Evolutionary conservation across 2,888 invertebrate species (phyloP).

Genomic region (Plagodis dolabraria): DNA sequence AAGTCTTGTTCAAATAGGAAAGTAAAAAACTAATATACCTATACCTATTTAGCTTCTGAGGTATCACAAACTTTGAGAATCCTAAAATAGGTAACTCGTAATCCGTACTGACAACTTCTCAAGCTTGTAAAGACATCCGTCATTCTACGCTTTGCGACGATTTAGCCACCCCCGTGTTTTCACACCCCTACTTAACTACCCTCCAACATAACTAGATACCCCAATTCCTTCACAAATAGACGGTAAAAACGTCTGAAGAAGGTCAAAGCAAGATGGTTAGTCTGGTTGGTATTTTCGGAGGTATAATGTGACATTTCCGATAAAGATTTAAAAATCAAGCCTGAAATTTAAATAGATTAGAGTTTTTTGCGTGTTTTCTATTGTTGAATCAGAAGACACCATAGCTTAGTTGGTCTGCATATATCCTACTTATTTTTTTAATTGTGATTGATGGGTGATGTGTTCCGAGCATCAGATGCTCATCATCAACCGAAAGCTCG

Average conservation of each 20-base stretch:
- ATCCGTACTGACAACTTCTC: constrained; percentile 68
- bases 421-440: too few species aligned
- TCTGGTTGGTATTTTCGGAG: constrained; percentile 42
- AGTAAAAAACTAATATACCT: background rate
- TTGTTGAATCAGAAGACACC: constrained; percentile 21
- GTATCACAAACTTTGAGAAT: constrained; percentile 54
- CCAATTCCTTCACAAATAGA: background rate
- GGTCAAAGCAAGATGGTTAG: constrained; percentile 39
- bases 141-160: constrained; percentile 69
- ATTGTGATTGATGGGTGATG: too few species aligned
- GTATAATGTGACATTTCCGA: constrained; percentile 79
- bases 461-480: too few species aligned
- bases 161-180: constrained; percentile 65
- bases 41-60: background rate
- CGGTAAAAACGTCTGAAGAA: constrained; percentile 7
- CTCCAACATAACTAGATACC: constrained; percentile 47
- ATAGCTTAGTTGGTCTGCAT: too few species aligned
- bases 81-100: constrained; percentile 37
- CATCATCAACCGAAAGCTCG: too few species aligned
- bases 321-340: constrained; percentile 41
- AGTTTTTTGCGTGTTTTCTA: constrained; percentile 40
- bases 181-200: constrained; percentile 53
- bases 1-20: too few species aligned
- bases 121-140: constrained; percentile 82
- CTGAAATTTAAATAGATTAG: constrained; percentile 32